A percentile compares a stretch with the other conserved stretches of the same genome.
phyloP scores from a whole-genome alignment of 2,113 vertebrate species.

The Cheilinus undulatus region DNA sequence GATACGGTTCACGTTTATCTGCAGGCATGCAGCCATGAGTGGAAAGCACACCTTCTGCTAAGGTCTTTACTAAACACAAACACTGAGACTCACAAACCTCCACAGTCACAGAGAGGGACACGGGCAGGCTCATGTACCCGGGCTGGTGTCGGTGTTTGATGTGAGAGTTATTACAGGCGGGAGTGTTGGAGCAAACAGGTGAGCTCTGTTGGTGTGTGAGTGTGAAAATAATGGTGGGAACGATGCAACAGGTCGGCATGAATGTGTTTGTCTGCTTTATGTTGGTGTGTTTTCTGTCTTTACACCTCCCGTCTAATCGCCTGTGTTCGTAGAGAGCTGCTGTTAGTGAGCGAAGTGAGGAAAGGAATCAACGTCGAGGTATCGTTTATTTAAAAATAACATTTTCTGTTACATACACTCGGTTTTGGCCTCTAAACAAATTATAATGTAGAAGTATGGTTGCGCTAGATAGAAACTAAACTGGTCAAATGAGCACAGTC shows the following conservation, averaged over 20 bases:
- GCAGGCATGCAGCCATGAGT: not conserved
- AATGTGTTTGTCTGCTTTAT: not conserved
- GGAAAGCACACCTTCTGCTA: not conserved
- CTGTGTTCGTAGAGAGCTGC: no score
- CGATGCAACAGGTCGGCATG: not conserved
- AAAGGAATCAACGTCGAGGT: no score
- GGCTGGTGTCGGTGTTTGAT: conserved; percentile 36
- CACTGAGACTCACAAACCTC: not conserved
- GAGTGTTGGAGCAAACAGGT: conserved; percentile 7
- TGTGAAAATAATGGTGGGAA: not conserved
- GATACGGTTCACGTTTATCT: not conserved
- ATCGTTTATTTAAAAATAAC: no score
- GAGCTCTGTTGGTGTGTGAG: conserved; percentile 1
- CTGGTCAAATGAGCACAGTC: no score
- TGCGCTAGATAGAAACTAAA: no score
- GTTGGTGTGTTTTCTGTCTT: not conserved
- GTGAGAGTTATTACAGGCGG: conserved; percentile 33
- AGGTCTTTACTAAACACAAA: not conserved
- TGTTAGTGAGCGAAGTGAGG: no score
- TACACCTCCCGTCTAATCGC: no score
- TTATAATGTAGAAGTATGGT: no score
- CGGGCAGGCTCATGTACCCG: conserved; percentile 1
- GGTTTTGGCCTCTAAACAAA: no score
- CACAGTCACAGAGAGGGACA: conserved; percentile 6
- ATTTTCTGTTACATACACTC: no score